Evolutionary conservation across 2,888 invertebrate species (phyloP).

Genomic region (Dolomedes plantarius): DNA sequence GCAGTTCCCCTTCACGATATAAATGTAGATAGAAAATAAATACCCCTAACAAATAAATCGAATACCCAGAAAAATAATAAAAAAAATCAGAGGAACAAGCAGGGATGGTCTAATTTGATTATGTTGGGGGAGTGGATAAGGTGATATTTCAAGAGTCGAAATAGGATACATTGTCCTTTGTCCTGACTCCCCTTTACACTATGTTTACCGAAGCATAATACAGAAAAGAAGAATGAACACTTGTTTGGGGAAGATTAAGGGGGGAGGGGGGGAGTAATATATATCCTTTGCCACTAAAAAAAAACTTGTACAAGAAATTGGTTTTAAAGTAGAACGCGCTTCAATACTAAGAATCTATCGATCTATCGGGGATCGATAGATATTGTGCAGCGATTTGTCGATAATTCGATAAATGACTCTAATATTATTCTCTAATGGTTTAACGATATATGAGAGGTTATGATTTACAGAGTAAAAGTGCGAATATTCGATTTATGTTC

Average conservation of each 20-base stretch:
- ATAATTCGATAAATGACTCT: background rate
- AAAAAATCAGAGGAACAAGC: conserved; percentile 15
- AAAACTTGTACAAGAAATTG: background rate
- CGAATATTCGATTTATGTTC: too few species aligned
- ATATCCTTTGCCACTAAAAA: background rate
- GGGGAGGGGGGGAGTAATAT: background rate
- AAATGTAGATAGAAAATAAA: background rate
- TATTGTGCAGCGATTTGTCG: background rate
- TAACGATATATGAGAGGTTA: too few species aligned
- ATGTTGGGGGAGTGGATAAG: conserved; percentile 33
- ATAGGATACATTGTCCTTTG: background rate
- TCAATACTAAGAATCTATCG: background rate
- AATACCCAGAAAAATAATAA: background rate
- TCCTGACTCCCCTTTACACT: background rate
- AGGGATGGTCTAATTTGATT: conserved; percentile 55
- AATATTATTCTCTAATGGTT: too few species aligned
- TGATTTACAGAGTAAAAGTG: too few species aligned
- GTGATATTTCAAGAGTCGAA: conserved; percentile 51
- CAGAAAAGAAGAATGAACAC: conserved; percentile 9
- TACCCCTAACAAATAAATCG: conserved; percentile 1
- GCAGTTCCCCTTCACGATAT: background rate
- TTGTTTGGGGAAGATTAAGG: background rate
- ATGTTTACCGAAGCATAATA: conserved; percentile 4
- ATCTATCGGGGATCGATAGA: background rate
- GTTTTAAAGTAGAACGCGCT: conserved; percentile 5